Evolutionary conservation across 2,888 invertebrate species (phyloP).

Genomic region (Bellardia bayeri): DNA sequence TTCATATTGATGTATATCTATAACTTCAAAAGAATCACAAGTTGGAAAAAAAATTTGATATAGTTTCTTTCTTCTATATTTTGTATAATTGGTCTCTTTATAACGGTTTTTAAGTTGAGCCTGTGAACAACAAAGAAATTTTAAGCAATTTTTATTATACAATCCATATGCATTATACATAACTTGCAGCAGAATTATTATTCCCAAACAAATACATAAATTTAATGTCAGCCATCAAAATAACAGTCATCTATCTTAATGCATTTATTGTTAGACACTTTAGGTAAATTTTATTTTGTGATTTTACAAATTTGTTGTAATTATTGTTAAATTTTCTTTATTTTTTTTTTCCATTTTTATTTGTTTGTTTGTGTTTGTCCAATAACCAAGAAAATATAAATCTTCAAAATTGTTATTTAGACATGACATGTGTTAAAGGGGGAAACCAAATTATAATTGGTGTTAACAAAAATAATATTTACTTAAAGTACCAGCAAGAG

Average conservation of each 20-base stretch:
- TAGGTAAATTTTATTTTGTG: slow-evolving; percentile 6
- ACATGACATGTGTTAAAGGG: slow-evolving; percentile 34
- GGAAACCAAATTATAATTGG: slow-evolving; percentile 48
- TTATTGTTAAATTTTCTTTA: background rate
- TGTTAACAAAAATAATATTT: slow-evolving; percentile 44
- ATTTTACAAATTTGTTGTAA: slow-evolving; percentile 9
- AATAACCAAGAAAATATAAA: slow-evolving; percentile 27
- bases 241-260: slow-evolving; percentile 19
- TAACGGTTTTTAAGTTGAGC: too few species aligned
- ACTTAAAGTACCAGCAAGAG: slow-evolving; percentile 26
- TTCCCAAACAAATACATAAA: background rate
- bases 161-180: too few species aligned
- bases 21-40: too few species aligned
- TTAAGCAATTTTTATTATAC: too few species aligned
- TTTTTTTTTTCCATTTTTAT: too few species aligned
- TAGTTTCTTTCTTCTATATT: too few species aligned
- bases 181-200: background rate
- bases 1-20: too few species aligned
- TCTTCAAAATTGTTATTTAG: slow-evolving; percentile 24
- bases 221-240: background rate
- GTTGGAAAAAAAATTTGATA: too few species aligned
- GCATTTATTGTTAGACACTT: slow-evolving; percentile 15
- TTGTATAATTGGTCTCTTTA: too few species aligned
- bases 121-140: too few species aligned
- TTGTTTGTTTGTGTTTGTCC: background rate